Evolutionary conservation across 1,140 invertebrate species (phyloP), one percentile per base, ranked within the genome.

Genomic region (Phenacoccus solenopsis): DNA sequence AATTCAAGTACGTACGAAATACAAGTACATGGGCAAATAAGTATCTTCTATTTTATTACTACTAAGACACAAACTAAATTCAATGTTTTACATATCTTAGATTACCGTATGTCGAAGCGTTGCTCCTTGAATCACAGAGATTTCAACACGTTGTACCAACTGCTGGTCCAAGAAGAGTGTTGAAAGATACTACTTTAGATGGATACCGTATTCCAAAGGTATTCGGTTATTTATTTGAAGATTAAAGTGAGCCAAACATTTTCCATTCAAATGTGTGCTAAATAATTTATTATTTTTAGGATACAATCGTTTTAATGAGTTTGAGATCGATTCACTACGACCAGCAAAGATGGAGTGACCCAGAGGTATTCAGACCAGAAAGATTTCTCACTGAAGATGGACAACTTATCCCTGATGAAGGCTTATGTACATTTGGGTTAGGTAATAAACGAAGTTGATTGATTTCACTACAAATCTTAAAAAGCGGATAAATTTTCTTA

Each of bases 281-380:
- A 38, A 38, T n/a, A 38, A 10, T 38, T 38, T 38, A 10, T 38
- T 38, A 38, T 49, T 70, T 56, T 56, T 71, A 79, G 75, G 81
- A 88, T 35, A 79, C 85, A 1, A 84, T 84, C 0, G 75, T 90
- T 5, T 74, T 91, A 0, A 83, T 88, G 0, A 86, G 86, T 71
- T 56, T 87, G 13, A 81, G 82, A 20, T 84, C 85, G n/a, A 78
- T 88, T n/a, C 83, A 87, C 73, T 80, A 82, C 61, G 84, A 90
- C 73, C 78, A 82, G 1, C 72, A 81, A 12, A 74, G 84, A 35
- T 93, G 86, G 84, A 79, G 80, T 0, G 83, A 91, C 69, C 89
- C 90, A 0, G 76, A 85, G 4, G 77, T 76, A 20, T 91, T 92
- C 75, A 81, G 83, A 16, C 90, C 90, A 0, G 88, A 91, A 75